Evolutionary conservation across 2,113 vertebrate species (phyloP).

Genomic region (Nerophis lumbriciformis): DNA sequence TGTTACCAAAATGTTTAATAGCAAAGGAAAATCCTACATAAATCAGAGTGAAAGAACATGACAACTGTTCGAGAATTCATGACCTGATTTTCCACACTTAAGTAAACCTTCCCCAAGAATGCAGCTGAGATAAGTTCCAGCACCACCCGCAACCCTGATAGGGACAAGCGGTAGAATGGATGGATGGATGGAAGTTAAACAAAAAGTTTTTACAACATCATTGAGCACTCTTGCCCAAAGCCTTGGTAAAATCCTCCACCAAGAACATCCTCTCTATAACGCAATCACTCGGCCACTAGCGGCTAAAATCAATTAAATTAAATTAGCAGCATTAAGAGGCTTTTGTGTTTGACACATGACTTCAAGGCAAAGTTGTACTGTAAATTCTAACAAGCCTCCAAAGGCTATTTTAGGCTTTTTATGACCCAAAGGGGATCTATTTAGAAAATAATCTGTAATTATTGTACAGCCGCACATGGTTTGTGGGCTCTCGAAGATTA

Average conservation of each 20-base stretch:
- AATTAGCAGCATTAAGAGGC: slow-evolving; percentile 4
- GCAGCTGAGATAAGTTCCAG: too few species aligned
- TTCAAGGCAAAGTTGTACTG: slow-evolving; percentile 9
- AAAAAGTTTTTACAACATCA: slow-evolving; percentile 22
- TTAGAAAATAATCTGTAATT: slow-evolving; percentile 13
- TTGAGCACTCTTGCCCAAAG: slow-evolving; percentile 17
- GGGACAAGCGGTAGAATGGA: too few species aligned
- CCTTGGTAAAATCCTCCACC: slow-evolving; percentile 12
- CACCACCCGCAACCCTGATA: too few species aligned
- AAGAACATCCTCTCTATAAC: slow-evolving; percentile 22
- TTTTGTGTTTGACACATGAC: slow-evolving; percentile 12
- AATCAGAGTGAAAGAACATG: slow-evolving; percentile 1
- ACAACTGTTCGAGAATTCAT: slow-evolving; percentile 6
- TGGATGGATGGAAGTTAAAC: slow-evolving; percentile 31
- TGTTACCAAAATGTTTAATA: too few species aligned
- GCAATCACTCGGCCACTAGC: slow-evolving; percentile 9
- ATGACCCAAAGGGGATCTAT: slow-evolving; percentile 5
- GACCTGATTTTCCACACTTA: slow-evolving; percentile 41
- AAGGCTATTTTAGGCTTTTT: slow-evolving; percentile 1
- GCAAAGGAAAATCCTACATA: neutral
- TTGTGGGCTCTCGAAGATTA: slow-evolving; percentile 11
- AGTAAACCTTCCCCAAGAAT: slow-evolving; percentile 4
- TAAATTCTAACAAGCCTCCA: neutral
- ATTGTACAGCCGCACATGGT: slow-evolving; percentile 5
- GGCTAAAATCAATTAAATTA: slow-evolving; percentile 4